Percentiles rank a stretch among this genome's conserved stretches.
Conservation (phyloP, 2,888 invertebrate species). For the Tryphoninae sp. region DNA sequence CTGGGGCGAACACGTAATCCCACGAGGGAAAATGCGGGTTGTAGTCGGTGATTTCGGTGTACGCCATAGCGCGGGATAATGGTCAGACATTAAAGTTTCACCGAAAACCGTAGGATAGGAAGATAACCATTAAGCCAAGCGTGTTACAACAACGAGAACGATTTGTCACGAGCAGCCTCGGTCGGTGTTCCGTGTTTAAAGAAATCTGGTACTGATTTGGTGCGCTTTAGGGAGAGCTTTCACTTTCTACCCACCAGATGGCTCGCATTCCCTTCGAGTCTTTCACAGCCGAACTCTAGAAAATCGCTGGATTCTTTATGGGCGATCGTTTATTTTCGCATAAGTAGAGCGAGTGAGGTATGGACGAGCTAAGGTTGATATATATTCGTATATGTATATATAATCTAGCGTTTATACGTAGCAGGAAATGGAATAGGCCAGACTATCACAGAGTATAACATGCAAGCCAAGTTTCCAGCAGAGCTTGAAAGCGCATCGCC, state of each 20-base stretch:
- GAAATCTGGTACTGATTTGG: conserved; percentile 57
- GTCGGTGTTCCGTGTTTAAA: conserved; percentile 35
- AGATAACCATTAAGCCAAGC: conserved; percentile 53
- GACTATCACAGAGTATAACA: conserved; percentile 22
- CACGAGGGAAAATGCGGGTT: conserved; percentile 24
- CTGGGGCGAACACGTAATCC: conserved; percentile 35
- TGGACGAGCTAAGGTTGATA: background rate
- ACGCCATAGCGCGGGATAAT: conserved; percentile 62
- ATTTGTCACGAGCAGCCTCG: conserved; percentile 42
- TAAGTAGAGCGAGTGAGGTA: background rate
- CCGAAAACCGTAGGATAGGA: conserved; percentile 50
- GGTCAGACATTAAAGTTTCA: conserved; percentile 69
- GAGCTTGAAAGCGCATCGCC: conserved; percentile 17
- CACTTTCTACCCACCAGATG: background rate
- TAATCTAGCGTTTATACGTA: background rate
- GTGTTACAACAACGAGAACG: conserved; percentile 49
- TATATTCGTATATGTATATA: background rate
- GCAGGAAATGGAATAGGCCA: conserved; percentile 31
- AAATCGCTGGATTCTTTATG: conserved; percentile 34
- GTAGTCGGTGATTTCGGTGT: conserved; percentile 19
- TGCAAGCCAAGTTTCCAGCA: conserved; percentile 44
- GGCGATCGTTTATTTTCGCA: conserved; percentile 42
- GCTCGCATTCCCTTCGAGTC: background rate
- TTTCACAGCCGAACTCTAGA: conserved; percentile 50
- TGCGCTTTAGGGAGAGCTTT: background rate